phyloP scores from a whole-genome alignment of 2,113 vertebrate genomes.

The Promerops cafer region DNA sequence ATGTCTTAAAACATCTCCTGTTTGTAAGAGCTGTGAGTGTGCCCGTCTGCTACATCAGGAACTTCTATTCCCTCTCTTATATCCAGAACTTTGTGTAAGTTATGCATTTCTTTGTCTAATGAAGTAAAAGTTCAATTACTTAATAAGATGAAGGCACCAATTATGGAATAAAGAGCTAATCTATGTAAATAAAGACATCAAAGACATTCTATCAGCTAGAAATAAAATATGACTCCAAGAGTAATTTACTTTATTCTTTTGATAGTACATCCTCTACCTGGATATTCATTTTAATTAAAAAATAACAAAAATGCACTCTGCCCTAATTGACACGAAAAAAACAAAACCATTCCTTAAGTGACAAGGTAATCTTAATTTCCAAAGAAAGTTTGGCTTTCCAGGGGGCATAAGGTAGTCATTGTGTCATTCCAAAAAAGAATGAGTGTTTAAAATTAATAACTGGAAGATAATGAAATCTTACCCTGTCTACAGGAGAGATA shows the following conservation, averaged over 20 bases:
- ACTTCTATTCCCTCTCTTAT: background rate
- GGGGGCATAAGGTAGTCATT: background rate
- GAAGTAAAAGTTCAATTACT: background rate
- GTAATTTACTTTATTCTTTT: background rate
- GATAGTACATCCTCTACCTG: background rate
- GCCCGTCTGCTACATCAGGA: background rate
- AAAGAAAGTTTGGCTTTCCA: background rate
- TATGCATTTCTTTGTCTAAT: background rate
- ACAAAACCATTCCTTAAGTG: background rate
- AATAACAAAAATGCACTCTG: background rate
- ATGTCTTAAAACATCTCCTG: background rate
- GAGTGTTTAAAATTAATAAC: background rate
- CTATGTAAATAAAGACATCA: background rate
- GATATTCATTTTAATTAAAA: background rate
- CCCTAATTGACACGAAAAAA: background rate
- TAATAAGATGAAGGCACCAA: background rate
- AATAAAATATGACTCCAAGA: background rate
- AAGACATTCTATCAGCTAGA: background rate
- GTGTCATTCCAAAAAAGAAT: background rate
- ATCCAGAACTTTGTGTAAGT: background rate
- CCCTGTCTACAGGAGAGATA: background rate
- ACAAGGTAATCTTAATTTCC: background rate
- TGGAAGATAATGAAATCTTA: background rate
- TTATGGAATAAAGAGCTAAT: background rate
- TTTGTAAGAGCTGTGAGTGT: background rate